Evolutionary conservation across 2,888 invertebrate genomes (phyloP), one percentile per base, ranked within the genome.

Genomic region (Rhagonycha fulva): DNA sequence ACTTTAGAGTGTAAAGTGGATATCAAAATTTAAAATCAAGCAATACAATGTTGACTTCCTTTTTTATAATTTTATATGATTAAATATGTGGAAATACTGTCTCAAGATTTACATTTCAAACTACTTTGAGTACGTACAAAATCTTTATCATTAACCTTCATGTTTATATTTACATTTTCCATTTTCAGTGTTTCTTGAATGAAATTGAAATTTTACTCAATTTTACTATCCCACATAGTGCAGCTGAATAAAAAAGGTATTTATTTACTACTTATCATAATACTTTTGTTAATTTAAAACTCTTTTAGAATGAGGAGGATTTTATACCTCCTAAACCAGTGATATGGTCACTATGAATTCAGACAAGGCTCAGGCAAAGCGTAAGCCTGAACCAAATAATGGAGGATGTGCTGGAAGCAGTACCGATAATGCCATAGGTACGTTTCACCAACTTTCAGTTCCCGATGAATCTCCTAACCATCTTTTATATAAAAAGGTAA

Each of bases 401-500:
- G 88, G 88, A 80, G 86, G 86, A 76, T 87, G 85, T 81, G 85
- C 85, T 78, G 86, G 85, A 79, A 82, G 84, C 72, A 85, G 84
- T 81, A 85, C 86, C 80, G 87, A 87, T 78, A 85, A 86, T 76
- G 68, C 84, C 66, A 80, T 82, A 80, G 78, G 83, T 81, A 75
- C 83, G 72, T 79, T 83, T 81, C 84, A 80, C 78, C 84, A 81
- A 73, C 81, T 84, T 75, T 81, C 84, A 60, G 82, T 84, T 75
- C 80, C 85, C 0, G 95, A 95, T 84, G 95, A 96, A 87, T 94
- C 95, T 0, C 96, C 96, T 11, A 96, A 97, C 88, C 94, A 95
- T 86, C 91, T 96, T 81, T 94, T 97, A 30, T 97, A 96, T 85
- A 95, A 94, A 87, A 96, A 96, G 93, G 96, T 95, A 86, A 80